Evolutionary conservation across 2,888 invertebrate species (phyloP).

Genomic region (Lasioglossum marginatum): DNA sequence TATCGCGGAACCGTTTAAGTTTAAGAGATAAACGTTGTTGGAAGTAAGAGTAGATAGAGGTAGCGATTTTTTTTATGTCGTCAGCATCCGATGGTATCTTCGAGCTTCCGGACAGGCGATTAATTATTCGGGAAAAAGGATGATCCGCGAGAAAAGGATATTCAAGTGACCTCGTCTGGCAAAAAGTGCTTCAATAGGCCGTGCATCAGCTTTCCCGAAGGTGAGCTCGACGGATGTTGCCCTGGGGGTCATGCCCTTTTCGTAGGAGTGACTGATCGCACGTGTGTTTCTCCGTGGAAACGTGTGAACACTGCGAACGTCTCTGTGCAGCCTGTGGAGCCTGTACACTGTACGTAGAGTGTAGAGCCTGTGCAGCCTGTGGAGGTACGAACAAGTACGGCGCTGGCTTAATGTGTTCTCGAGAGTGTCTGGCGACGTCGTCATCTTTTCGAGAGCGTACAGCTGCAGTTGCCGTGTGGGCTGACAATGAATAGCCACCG

Average conservation of each 20-base stretch:
- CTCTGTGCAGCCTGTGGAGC: background rate
- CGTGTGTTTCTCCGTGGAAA: slow-evolving; percentile 35
- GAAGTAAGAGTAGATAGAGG: background rate
- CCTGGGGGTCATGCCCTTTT: slow-evolving; percentile 53
- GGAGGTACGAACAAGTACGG: slow-evolving; percentile 31
- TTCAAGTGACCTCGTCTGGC: slow-evolving; percentile 54
- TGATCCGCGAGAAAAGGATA: slow-evolving; percentile 38
- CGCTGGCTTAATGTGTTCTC: slow-evolving; percentile 54
- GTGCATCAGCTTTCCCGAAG: slow-evolving; percentile 50
- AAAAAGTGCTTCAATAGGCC: slow-evolving; percentile 37
- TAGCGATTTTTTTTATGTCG: background rate
- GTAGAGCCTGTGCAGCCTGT: background rate
- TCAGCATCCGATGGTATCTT: background rate
- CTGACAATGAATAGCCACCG: slow-evolving; percentile 20
- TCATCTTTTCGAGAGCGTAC: slow-evolving; percentile 54
- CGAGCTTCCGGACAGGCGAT: slow-evolving; percentile 25
- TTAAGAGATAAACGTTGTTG: background rate
- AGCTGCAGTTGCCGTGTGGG: slow-evolving; percentile 52
- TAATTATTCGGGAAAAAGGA: slow-evolving; percentile 35
- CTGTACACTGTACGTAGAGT: background rate
- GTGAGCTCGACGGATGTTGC: slow-evolving; percentile 43
- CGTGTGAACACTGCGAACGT: slow-evolving; percentile 31
- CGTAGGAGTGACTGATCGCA: slow-evolving; percentile 49
- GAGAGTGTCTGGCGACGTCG: slow-evolving; percentile 60
- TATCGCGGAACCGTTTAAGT: background rate